Evolutionary conservation across 2,113 vertebrate species (phyloP), one percentile per base, ranked within the genome.

Genomic region (Micronycteris hirsuta): DNA sequence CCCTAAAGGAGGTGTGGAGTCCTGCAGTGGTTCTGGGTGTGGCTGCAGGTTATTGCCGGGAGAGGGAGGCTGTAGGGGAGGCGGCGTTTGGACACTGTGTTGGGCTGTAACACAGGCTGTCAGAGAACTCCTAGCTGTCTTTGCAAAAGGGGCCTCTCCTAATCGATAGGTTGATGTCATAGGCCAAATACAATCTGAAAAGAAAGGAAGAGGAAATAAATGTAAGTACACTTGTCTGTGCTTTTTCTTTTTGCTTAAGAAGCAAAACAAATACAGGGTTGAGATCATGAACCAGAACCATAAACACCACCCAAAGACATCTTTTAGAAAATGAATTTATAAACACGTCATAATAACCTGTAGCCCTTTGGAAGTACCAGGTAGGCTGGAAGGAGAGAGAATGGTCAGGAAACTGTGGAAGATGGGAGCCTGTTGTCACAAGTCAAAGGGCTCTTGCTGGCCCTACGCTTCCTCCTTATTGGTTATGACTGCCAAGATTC

Each of bases 271-370:
- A 93, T 68, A 61, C 8, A 90, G 8, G 22, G 20, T 77, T 96
- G 56, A 85, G 45, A 85, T 82, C 10, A 81, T 92, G 80, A 93
- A 89, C 10, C 8, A 61, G 56, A 76, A 86, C 63, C 14, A 49
- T 78, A 89, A 96, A 65, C 2, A 36, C 16, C 65, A 83, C n/a
- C 15, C 49, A 89, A 90, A 85, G 13, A 65, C 88, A 61, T 9
- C 20, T 92, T 95, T 89, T n/a, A 45, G 15, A 96, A 91, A 92
- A n/a, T 81, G 19, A 49, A 82, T 78, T 92, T 94, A 11, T 70
- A 81, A 61, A 61, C 54, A 92, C 47, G 47, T 89, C 91, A 74
- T n/a, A 93, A 80, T 41, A n/a, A 67, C 36, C 16, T 65, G 85
- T 33, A 82, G 49, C 28, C 28, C 26, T n/a, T 65, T 43, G 41